Evolutionary conservation across 1,140 invertebrate species (phyloP), one percentile per base, ranked within the genome.

Genomic region (Pseudomyrmex sp.): DNA sequence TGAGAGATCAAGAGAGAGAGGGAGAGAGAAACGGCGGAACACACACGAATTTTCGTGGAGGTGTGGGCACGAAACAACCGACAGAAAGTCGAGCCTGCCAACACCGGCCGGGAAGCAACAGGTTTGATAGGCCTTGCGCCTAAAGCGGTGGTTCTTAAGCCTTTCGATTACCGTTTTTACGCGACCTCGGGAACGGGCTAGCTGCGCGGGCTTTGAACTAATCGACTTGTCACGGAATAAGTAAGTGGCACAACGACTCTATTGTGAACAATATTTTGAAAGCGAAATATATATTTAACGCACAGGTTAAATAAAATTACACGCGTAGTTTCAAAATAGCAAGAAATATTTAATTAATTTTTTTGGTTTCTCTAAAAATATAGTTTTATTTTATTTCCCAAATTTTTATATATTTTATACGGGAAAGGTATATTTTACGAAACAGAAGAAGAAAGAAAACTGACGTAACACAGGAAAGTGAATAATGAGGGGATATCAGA

Each of bases 31-130:
- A 23, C n/a, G 35, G 26, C 10, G 35, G 9, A 44, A 56, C 3
- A 54, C 52, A n/a, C 5, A n/a, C 73, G 50, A 48, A 79, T 9
- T 35, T 52, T 52, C 50, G 23, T 8, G 68, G 52, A 46, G 66
- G 35, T 46, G 46, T 70, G 54, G 54, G 20, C 44, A 50, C 54
- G 13, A 50, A 80, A 70, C 70, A 80, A 23, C 66, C 50, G 69
- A 13, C 12, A 61, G 52, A 59, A 73, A 63, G 52, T 20, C 26
- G 50, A 69, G 50, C 82, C 62, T 68, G 58, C 52, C 74, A 54
- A 35, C 35, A 54, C n/a, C 63, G 46, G 46, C 58, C 63, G 62
- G 82, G 58, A 70, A 70, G 86, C 86, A 88, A 88, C 86, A 88
- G 86, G 86, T 88, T 70, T 44, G 72, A 52, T 68, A 77, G 62